These are phyloP conservation scores for Oostethus manadensis DNA, from an alignment of 2,113 vertebrate genomes.

Conservation along the genomic window DNA sequence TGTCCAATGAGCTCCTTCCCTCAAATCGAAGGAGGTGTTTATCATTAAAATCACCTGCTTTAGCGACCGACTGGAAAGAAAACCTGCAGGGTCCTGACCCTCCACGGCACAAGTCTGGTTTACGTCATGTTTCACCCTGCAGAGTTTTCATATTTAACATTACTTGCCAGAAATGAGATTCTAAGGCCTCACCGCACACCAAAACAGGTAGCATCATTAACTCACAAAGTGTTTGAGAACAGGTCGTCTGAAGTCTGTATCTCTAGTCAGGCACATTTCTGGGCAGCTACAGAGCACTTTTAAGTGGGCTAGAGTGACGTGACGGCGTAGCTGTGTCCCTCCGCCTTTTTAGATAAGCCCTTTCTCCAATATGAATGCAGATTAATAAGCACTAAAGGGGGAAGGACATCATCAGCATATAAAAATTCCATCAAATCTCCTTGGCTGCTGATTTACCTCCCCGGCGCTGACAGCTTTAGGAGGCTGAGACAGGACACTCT, in stretches of 20 bases:
- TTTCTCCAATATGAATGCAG: slow-evolving; percentile 79
- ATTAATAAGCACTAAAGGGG: slow-evolving; percentile 84
- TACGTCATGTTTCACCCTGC: too few species aligned
- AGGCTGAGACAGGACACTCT: slow-evolving; percentile 47
- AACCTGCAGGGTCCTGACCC: too few species aligned
- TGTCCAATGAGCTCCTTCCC: too few species aligned
- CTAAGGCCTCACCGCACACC: too few species aligned
- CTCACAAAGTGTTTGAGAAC: background rate
- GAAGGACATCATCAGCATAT: slow-evolving; percentile 77
- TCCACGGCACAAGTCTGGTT: too few species aligned
- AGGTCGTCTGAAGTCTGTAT: slow-evolving; percentile 72
- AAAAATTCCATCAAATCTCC: slow-evolving; percentile 83
- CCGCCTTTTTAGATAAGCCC: slow-evolving; percentile 76
- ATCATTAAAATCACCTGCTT: too few species aligned
- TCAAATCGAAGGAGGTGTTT: too few species aligned
- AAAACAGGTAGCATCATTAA: too few species aligned
- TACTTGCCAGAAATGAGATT: too few species aligned
- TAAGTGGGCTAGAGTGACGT: slow-evolving; percentile 70
- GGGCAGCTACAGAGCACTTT: slow-evolving; percentile 75
- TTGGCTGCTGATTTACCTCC: slow-evolving; percentile 70
- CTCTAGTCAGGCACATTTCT: slow-evolving; percentile 81
- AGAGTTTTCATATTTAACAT: too few species aligned
- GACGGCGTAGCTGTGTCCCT: slow-evolving; percentile 51
- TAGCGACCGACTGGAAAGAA: too few species aligned
- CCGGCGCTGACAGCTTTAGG: slow-evolving; percentile 60